These are phyloP conservation scores for Malacoraja senta DNA, from an alignment of 2,797 vertebrate species.

Conservation along the genomic window DNA sequence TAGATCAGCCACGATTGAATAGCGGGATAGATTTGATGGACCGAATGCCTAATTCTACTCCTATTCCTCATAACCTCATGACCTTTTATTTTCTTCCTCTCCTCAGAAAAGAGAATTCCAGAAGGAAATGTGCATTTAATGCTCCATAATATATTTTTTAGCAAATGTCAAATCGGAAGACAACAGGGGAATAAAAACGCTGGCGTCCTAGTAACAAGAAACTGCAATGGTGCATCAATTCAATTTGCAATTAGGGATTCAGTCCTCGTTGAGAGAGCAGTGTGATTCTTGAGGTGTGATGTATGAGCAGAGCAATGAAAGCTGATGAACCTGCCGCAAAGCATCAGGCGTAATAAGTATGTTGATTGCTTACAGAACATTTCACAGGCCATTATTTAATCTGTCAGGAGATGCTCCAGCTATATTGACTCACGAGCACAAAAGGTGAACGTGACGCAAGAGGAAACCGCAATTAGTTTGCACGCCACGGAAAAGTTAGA, in stretches of 20 bases:
- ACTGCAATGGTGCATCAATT: neutral
- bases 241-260: conserved; percentile 8
- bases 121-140: neutral
- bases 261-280: neutral
- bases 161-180: neutral
- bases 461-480: neutral
- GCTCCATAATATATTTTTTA: neutral
- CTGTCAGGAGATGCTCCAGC: conserved; percentile 24
- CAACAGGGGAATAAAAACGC: neutral
- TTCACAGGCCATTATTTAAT: conserved; percentile 27
- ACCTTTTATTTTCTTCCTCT: neutral
- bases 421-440: conserved; percentile 2
- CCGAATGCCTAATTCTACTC: too few species aligned
- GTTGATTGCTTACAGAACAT: conserved; percentile 35
- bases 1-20: too few species aligned
- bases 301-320: neutral
- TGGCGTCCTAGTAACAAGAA: neutral
- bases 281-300: conserved; percentile 26
- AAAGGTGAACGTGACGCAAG: neutral
- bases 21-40: too few species aligned
- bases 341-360: conserved; percentile 25
- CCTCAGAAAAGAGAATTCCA: neutral
- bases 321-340: conserved; percentile 35
- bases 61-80: too few species aligned
- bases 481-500: neutral